Evolutionary conservation across 2,113 vertebrate species (phyloP).

Genomic region (Asarcornis scutulata): DNA sequence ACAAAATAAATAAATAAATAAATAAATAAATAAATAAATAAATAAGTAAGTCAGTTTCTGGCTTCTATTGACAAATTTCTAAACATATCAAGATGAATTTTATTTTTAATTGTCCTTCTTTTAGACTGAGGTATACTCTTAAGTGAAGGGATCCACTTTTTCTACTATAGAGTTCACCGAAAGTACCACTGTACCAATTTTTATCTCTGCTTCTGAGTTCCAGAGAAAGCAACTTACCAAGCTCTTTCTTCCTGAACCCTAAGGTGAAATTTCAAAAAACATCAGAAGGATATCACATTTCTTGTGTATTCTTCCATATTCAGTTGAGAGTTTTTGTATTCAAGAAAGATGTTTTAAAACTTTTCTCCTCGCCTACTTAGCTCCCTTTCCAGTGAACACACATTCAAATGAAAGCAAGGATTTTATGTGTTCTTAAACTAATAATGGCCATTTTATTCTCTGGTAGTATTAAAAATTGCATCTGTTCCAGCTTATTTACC

Average conservation of each 20-base stretch:
- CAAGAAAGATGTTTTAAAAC: not conserved
- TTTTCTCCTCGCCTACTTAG: not conserved
- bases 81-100: not conserved
- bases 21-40: not conserved
- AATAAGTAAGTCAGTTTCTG: not conserved
- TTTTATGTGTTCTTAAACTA: not conserved
- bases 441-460: not conserved
- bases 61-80: not conserved
- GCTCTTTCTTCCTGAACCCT: not conserved
- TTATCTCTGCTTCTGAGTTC: not conserved
- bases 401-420: not conserved
- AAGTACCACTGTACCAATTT: not conserved
- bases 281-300: not conserved
- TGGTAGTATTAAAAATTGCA: not conserved
- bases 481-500: constrained; percentile 1
- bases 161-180: not conserved
- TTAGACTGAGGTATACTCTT: not conserved
- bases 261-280: not conserved
- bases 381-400: not conserved
- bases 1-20: not conserved
- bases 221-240: not conserved
- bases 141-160: not conserved
- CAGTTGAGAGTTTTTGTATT: not conserved
- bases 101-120: not conserved
- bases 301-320: not conserved